Evolutionary conservation across 2,113 vertebrate species (phyloP).

Genomic region (Strix aluco): DNA sequence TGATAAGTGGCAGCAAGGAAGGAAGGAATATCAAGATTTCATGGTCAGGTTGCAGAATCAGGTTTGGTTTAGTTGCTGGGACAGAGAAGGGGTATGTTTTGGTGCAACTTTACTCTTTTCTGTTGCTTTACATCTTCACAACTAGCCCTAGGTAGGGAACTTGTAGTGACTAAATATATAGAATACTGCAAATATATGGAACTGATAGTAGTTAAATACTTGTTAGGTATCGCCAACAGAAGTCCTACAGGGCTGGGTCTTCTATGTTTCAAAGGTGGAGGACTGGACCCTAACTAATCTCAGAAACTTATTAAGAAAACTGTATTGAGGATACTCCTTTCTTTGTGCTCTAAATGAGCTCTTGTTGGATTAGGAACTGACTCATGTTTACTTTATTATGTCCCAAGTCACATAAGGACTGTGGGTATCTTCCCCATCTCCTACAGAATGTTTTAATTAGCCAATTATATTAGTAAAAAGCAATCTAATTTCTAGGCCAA

Average conservation of each 20-base stretch:
- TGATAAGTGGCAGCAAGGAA: rapidly evolving
- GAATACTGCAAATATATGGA: not conserved
- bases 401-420: slow-evolving; percentile 1
- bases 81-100: not conserved
- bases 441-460: slow-evolving; percentile 49
- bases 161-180: not conserved
- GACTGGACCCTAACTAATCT: not conserved
- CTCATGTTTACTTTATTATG: not conserved
- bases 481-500: slow-evolving; percentile 50
- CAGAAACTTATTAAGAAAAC: not conserved
- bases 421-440: slow-evolving; percentile 44
- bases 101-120: not conserved
- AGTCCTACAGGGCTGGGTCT: not conserved
- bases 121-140: not conserved
- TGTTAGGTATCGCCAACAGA: rapidly evolving
- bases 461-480: slow-evolving; percentile 56
- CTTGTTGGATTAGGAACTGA: not conserved
- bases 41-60: not conserved
- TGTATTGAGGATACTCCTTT: not conserved
- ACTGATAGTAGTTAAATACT: not conserved
- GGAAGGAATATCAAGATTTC: not conserved
- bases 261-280: not conserved
- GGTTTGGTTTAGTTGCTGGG: not conserved
- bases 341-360: not conserved
- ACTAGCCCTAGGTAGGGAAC: not conserved